Percentiles rank a stretch among this genome's conserved stretches.
phyloP scores from a whole-genome alignment of 2,888 invertebrate species.

The Hybos culiciformis region DNA sequence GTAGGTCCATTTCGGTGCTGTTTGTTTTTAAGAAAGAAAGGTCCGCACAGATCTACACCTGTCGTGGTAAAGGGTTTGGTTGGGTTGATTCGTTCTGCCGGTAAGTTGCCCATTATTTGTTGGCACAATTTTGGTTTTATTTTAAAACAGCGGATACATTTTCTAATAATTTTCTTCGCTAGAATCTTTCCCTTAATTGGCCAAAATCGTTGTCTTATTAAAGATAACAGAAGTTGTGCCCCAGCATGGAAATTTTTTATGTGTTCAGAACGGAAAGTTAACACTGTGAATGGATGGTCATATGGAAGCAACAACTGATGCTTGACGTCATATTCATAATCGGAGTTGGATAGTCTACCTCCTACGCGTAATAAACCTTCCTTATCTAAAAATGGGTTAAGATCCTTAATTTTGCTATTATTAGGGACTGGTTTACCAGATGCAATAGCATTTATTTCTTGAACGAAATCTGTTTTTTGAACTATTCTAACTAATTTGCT shows the following conservation, averaged over 20 bases:
- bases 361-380: neutral
- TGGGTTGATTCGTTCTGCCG: constrained; percentile 1
- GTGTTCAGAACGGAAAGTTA: constrained; percentile 1
- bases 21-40: too few species aligned
- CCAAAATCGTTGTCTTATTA: constrained; percentile 8
- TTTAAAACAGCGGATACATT: constrained; percentile 4
- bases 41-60: constrained; percentile 14
- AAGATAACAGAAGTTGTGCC: constrained; percentile 4
- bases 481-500: too few species aligned
- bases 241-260: constrained; percentile 8
- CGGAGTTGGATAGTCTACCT: neutral
- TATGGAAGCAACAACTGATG: constrained; percentile 17
- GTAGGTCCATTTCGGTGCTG: too few species aligned
- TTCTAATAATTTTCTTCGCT: neutral
- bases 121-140: neutral
- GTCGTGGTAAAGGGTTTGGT: constrained; percentile 9
- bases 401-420: neutral
- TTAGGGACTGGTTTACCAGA: constrained; percentile 1
- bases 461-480: too few species aligned
- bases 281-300: constrained; percentile 1
- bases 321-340: constrained; percentile 1
- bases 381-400: constrained; percentile 1
- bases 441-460: too few species aligned
- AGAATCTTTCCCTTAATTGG: constrained; percentile 2
- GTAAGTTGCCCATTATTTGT: constrained; percentile 15